phyloP scores from a whole-genome alignment of 2,888 invertebrate species.

The Ganaspis brasiliensis region DNA sequence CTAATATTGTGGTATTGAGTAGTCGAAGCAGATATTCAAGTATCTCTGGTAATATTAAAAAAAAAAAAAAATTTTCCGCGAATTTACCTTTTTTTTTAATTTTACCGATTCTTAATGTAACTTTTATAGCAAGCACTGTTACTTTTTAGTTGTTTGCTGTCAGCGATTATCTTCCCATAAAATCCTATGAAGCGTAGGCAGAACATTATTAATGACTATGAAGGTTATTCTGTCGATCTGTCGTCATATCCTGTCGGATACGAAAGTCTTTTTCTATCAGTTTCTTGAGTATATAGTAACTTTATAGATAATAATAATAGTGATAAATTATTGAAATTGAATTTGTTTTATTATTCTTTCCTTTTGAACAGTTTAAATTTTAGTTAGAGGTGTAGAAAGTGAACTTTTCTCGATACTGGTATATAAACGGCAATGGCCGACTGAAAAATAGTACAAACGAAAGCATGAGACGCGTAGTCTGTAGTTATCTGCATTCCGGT shows the following conservation, averaged over 20 bases:
- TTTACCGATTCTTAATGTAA: not conserved
- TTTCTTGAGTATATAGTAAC: no score
- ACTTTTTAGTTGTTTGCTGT: not conserved
- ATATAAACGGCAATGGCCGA: slow-evolving; percentile 57
- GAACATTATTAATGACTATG: not conserved
- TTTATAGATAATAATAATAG: no score
- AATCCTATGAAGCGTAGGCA: not conserved
- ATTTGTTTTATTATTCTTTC: no score
- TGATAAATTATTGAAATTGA: no score
- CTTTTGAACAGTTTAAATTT: no score
- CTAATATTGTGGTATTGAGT: no score
- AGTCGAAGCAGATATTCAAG: no score
- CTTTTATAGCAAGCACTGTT: no score
- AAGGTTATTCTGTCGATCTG: not conserved
- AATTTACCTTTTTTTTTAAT: not conserved
- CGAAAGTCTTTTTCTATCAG: not conserved
- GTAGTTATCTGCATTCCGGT: slow-evolving; percentile 75
- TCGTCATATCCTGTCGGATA: not conserved
- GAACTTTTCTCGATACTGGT: slow-evolving; percentile 24
- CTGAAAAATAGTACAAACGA: slow-evolving; percentile 66
- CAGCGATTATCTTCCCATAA: not conserved
- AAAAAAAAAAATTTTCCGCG: no score
- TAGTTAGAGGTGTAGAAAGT: slow-evolving; percentile 8
- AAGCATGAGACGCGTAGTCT: slow-evolving; percentile 61
- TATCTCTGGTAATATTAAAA: no score